Percentiles rank a stretch among this genome's conserved stretches.
phyloP scores from a whole-genome alignment of 2,888 invertebrate genomes.

The Dendrolimus houi region DNA sequence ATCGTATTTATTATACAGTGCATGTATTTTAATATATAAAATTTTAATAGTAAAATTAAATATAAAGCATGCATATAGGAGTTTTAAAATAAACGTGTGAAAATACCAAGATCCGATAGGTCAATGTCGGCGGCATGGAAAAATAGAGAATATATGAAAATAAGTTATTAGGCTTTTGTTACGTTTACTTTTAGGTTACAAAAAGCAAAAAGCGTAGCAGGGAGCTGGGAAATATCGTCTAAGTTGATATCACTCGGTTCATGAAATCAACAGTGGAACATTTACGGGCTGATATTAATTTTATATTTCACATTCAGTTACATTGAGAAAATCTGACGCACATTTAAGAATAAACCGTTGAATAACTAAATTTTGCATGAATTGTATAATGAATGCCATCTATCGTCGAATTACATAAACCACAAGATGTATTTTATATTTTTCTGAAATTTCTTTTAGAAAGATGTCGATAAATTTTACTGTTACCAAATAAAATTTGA shows the following conservation, averaged over 20 bases:
- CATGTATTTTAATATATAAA: conserved; percentile 5
- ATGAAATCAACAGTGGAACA: no score
- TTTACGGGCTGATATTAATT: no score
- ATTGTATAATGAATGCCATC: no score
- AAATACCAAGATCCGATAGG: conserved; percentile 65
- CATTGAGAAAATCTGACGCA: no score
- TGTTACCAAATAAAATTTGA: no score
- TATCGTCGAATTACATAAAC: no score
- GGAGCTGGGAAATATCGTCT: conserved; percentile 5
- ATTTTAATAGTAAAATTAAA: conserved; percentile 21
- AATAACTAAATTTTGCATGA: no score
- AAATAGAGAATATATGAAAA: conserved; percentile 61
- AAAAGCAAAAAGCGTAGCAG: conserved; percentile 29
- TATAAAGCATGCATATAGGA: conserved; percentile 38
- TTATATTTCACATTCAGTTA: no score
- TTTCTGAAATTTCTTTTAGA: no score
- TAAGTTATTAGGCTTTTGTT: conserved; percentile 38
- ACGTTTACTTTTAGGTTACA: conserved; percentile 7
- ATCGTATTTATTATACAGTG: conserved; percentile 31
- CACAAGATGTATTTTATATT: no score
- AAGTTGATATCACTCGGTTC: not conserved
- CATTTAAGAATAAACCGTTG: no score
- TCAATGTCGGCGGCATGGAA: conserved; percentile 62
- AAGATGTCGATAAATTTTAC: no score
- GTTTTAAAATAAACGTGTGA: conserved; percentile 29